A percentile compares a stretch with the other conserved stretches of the same genome.
phyloP scores from a whole-genome alignment of 2,797 vertebrate species.

The Brachyrhaphis roseni region DNA sequence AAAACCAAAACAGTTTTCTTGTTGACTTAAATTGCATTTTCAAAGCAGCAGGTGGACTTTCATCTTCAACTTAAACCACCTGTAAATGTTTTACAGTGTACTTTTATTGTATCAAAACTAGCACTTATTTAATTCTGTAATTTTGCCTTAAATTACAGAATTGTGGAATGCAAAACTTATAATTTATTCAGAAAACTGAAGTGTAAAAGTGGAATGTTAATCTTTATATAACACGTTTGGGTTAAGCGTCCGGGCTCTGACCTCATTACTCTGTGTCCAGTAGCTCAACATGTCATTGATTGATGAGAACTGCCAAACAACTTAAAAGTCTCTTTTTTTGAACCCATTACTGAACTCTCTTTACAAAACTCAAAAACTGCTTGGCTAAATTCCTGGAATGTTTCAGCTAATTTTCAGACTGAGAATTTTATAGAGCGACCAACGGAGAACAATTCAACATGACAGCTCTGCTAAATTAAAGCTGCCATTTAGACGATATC shows the following conservation, averaged over 20 bases:
- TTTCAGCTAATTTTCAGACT: constrained; percentile 53
- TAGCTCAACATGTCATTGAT: neutral
- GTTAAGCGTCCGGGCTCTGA: neutral
- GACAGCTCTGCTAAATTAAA: constrained; percentile 63
- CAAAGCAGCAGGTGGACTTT: too few relatives aligned
- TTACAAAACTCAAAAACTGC: constrained; percentile 47
- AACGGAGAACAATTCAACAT: constrained; percentile 55
- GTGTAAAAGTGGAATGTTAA: neutral
- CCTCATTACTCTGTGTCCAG: neutral
- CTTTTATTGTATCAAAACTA: too few relatives aligned
- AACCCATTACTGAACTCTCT: constrained; percentile 49
- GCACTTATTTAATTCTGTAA: too few relatives aligned
- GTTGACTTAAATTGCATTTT: too few relatives aligned
- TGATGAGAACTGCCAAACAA: constrained; percentile 3
- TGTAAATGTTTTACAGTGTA: too few relatives aligned
- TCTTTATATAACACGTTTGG: neutral
- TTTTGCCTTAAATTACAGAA: neutral
- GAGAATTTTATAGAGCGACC: constrained; percentile 60
- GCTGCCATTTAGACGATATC: constrained; percentile 70
- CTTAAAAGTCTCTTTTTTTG: constrained; percentile 24
- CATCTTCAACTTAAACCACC: too few relatives aligned
- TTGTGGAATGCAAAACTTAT: neutral
- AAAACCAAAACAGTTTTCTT: too few relatives aligned
- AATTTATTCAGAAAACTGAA: neutral
- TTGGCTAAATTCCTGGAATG: constrained; percentile 56